phyloP scores from a whole-genome alignment of 2,888 invertebrate species.

The Heliothis peltigera region DNA sequence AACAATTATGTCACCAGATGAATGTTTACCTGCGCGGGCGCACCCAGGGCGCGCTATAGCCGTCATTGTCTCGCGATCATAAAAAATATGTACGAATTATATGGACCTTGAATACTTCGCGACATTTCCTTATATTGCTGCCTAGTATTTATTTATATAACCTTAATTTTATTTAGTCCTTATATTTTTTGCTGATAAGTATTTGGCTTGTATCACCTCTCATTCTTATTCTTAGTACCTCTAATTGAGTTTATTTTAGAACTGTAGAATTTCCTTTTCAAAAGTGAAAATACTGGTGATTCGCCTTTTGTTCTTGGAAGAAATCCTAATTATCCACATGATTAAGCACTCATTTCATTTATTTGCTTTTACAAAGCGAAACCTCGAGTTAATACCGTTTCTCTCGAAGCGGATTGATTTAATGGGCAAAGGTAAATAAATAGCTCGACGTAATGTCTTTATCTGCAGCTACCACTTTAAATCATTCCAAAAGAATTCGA shows the following conservation, averaged over 20 bases:
- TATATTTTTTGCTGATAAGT: constrained; percentile 42
- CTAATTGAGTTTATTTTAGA: constrained; percentile 45
- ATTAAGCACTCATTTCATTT: constrained; percentile 19
- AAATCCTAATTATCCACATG: constrained; percentile 26
- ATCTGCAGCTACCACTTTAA: constrained; percentile 10
- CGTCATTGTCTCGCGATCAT: constrained; percentile 59
- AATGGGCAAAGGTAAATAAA: not conserved
- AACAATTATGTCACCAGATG: constrained; percentile 48
- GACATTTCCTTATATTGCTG: constrained; percentile 60
- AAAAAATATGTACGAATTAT: constrained; percentile 60
- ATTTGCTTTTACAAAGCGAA: constrained; percentile 5
- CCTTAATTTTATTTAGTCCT: constrained; percentile 55
- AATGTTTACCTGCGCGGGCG: constrained; percentile 48
- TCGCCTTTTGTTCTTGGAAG: constrained; percentile 3
- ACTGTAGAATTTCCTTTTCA: constrained; percentile 5
- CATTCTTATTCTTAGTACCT: constrained; percentile 36
- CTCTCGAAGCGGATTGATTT: constrained; percentile 4
- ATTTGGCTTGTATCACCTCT: constrained; percentile 20
- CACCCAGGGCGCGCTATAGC: constrained; percentile 53
- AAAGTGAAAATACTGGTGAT: constrained; percentile 16
- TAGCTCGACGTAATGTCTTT: not conserved
- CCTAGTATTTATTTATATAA: constrained; percentile 61
- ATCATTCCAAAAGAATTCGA: constrained; percentile 6
- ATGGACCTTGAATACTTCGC: constrained; percentile 56
- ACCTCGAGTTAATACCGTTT: constrained; percentile 1